phyloP scores from a whole-genome alignment of 1,140 invertebrate species.

The Nasonia longicornis region DNA sequence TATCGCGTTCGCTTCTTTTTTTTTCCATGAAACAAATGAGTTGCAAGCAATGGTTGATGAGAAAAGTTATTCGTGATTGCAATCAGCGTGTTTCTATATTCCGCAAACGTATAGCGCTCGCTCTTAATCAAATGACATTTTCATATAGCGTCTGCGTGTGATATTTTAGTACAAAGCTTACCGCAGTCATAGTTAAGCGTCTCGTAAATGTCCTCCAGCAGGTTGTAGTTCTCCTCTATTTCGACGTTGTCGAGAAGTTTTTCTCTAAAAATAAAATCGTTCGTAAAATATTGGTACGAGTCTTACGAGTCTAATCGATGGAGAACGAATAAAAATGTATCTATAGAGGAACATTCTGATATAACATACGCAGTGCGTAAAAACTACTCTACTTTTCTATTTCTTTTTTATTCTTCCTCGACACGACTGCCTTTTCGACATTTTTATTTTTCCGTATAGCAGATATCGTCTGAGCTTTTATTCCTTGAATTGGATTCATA shows the following conservation, averaged over 20 bases:
- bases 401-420: neutral
- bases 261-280: constrained; percentile 57
- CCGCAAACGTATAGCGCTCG: no score
- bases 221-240: constrained; percentile 64
- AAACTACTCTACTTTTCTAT: neutral
- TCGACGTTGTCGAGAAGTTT: constrained; percentile 61
- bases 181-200: constrained; percentile 63
- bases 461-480: constrained; percentile 40
- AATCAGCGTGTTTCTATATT: no score
- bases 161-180: constrained; percentile 46
- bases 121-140: neutral
- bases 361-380: constrained; percentile 4
- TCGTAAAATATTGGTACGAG: neutral
- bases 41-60: no score
- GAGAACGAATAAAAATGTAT: neutral
- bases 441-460: neutral
- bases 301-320: neutral
- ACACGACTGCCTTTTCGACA: neutral
- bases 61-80: no score
- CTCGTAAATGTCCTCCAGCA: constrained; percentile 67
- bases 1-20: no score
- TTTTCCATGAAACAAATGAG: no score
- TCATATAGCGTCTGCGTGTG: neutral
- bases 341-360: neutral
- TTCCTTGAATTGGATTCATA: neutral